These are phyloP conservation scores for Alviniconcha strummeri DNA, from an alignment of 2,888 invertebrate species.

Conservation along the genomic window DNA sequence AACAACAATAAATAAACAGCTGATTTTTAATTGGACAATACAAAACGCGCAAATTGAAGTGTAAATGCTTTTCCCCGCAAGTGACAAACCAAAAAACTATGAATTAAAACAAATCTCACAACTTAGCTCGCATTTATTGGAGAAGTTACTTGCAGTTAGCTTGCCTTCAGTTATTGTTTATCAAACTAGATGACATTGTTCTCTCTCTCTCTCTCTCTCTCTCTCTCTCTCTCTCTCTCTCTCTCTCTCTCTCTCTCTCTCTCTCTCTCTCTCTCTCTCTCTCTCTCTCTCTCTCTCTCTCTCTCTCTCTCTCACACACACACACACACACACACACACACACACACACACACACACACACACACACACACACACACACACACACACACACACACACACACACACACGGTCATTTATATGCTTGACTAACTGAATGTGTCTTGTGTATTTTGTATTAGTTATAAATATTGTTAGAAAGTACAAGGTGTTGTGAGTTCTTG, in stretches of 20 bases:
- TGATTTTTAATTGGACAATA: too few species aligned
- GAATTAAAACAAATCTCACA: neutral
- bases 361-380: constrained; percentile 11
- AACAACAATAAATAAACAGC: too few species aligned
- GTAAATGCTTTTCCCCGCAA: too few species aligned
- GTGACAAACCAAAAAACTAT: neutral
- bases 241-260: too few species aligned
- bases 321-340: constrained; percentile 1
- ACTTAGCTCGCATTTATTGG: neutral
- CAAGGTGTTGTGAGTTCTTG: too few species aligned
- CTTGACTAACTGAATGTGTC: too few species aligned
- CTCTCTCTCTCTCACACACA: neutral
- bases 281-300: neutral
- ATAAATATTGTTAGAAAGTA: too few species aligned
- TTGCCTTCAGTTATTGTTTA: neutral
- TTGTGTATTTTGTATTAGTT: too few species aligned
- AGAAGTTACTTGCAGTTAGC: neutral
- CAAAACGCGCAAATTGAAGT: too few species aligned
- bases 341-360: neutral
- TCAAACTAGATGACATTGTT: neutral
- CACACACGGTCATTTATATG: neutral
- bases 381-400: neutral
- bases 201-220: too few species aligned
- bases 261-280: too few species aligned
- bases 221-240: too few species aligned